Base-by-base conservation (phyloP, 2,888 invertebrate species). In the Lordiphosa andalusiaca region DNA sequence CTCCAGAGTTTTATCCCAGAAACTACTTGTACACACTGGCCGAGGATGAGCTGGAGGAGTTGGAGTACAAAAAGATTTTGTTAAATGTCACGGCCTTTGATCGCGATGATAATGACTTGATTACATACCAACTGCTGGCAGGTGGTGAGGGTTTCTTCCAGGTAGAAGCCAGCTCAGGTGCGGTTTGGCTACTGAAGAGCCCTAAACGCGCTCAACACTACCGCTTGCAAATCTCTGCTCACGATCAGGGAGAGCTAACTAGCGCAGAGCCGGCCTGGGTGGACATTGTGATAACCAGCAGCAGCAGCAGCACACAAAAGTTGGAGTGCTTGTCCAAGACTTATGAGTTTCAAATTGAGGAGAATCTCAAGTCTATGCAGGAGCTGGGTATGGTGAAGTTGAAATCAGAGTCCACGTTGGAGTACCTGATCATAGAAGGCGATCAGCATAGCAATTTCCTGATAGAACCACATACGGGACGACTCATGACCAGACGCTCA, bases 1-100 rank as follows among this genome's bases (percentile, higher is more conserved):
- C 93, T 76, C 98, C 98, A 0, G 92, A 93, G 82, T 98, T 98
- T 90, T 98, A 98, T 90, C 98, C 98, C 0, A 92, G 92, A 86
- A 92, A 93, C 83, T 98, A 98, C 89, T 94, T 96, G 86, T 92
- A 95, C 73, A 92, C 93, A 40, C 91, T 97, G 40, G 91, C 92
- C 35, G 94, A 95, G 78, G 35, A 35, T n/a, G 93, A 90, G 37
- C 33, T 38, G 46, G 58, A 35, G 9, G 57, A 49, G 30, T 5
- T 35, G 37, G 57, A 51, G n/a, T 16, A 49, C 3, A 33, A 10
- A 47, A 10, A 39, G 49, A 41, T 23, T 41, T 89, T 97, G 70
- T 89, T 95, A 13, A 93, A 93, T 89, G 93, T 98, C 16, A 92
- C 92, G 53, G 98, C 98, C 2, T 92, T 91, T 53, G 98, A 98